phyloP scores from a whole-genome alignment of 2,113 vertebrate species.

The Syngnathoides biaculeatus region DNA sequence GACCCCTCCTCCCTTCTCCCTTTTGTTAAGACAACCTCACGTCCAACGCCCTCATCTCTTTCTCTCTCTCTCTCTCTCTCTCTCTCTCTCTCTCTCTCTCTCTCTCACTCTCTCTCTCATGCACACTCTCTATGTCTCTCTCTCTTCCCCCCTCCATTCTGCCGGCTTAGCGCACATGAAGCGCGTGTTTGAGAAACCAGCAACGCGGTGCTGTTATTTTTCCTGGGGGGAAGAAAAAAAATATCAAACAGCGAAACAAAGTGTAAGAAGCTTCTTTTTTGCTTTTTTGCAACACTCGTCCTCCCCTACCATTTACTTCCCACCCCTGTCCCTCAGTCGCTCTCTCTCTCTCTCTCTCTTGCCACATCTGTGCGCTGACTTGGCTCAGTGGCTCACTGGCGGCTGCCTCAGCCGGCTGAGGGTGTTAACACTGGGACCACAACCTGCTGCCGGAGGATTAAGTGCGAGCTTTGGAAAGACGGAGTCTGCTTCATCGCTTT shows the following conservation, averaged over 20 bases:
- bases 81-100: conserved; percentile 34
- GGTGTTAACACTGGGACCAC: conserved; percentile 61
- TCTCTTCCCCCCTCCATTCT: conserved; percentile 40
- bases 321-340: background rate
- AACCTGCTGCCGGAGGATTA: conserved; percentile 68
- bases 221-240: background rate
- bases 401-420: conserved; percentile 40
- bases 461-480: conserved; percentile 47
- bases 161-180: conserved; percentile 46
- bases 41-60: conserved; percentile 29
- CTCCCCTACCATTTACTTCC: conserved; percentile 22
- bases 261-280: conserved; percentile 46
- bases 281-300: conserved; percentile 18
- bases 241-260: conserved; percentile 27
- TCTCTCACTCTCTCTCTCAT: conserved; percentile 32
- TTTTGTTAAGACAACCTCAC: conserved; percentile 70
- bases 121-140: no score
- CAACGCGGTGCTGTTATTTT: conserved; percentile 34
- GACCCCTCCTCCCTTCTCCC: conserved; percentile 56
- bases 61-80: conserved; percentile 30
- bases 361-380: conserved; percentile 43
- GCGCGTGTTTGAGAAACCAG: conserved; percentile 42
- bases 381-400: conserved; percentile 48
- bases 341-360: conserved; percentile 20
- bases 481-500: conserved; percentile 58